A percentile compares a stretch with the other conserved stretches of the same genome.
phyloP scores from a whole-genome alignment of 1,140 invertebrate genomes.

The Pogonomyrmex californicus region DNA sequence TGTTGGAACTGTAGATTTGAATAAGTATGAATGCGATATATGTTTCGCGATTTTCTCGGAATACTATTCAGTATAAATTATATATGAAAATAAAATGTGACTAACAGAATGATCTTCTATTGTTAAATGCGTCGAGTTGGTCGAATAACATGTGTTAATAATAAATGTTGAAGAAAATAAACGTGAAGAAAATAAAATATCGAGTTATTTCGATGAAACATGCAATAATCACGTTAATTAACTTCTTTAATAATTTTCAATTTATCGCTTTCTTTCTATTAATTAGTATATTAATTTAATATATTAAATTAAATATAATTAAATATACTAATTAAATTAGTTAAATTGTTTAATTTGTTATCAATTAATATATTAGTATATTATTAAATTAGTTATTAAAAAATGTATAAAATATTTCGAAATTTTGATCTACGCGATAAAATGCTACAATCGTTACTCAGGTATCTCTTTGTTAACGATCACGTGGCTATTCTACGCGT shows the following conservation, averaged over 20 bases:
- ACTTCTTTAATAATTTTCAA: not conserved
- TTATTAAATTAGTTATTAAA: not conserved
- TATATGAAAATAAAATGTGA: conserved; percentile 8
- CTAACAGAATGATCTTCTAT: conserved; percentile 17
- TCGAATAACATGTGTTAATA: not conserved
- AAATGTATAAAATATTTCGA: not conserved
- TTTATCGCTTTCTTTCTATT: not conserved
- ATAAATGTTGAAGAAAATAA: not conserved
- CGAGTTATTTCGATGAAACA: not conserved
- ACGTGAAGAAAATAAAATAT: not conserved
- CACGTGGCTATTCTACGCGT: conserved; percentile 45
- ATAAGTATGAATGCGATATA: not conserved
- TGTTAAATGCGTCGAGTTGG: not conserved
- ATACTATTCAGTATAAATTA: conserved; percentile 23
- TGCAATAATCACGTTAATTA: not conserved
- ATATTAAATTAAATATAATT: too few relatives aligned
- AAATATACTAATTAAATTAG: too few relatives aligned
- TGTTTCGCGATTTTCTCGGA: conserved; percentile 1
- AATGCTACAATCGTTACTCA: not conserved
- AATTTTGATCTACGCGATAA: not conserved
- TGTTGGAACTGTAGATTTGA: conserved; percentile 5
- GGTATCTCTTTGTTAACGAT: not conserved
- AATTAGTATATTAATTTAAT: not conserved
- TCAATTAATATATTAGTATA: not conserved
- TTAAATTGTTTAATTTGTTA: not conserved